Conservation (phyloP, 2,888 invertebrate genomes). For the Meteorus cinctellus region DNA sequence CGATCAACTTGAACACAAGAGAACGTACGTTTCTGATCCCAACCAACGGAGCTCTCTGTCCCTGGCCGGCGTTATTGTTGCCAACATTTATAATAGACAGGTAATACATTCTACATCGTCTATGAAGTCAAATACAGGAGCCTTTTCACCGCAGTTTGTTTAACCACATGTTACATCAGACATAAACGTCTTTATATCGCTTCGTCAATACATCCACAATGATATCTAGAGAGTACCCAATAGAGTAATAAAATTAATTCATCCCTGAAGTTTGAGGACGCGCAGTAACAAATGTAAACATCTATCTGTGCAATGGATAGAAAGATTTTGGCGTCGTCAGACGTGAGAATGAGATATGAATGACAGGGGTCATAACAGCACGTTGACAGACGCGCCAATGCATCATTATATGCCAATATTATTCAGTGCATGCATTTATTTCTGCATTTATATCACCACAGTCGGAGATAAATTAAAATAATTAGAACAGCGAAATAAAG, state of each 20-base stretch:
- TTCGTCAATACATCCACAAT: neutral
- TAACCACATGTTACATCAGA: neutral
- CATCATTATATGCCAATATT: constrained; percentile 19
- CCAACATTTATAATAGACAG: constrained; percentile 52
- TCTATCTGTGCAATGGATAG: neutral
- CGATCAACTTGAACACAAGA: constrained; percentile 9
- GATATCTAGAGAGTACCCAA: neutral
- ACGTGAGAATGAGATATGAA: constrained; percentile 15
- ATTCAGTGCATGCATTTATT: too few species aligned
- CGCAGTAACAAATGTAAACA: neutral
- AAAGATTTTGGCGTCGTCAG: neutral
- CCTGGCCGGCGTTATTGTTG: constrained; percentile 53
- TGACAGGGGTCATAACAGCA: constrained; percentile 35
- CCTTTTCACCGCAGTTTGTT: neutral
- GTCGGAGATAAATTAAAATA: neutral
- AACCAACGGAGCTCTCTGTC: constrained; percentile 42
- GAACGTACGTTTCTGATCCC: constrained; percentile 23
- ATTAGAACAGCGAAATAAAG: neutral
- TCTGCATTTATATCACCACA: too few species aligned
- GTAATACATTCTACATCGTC: constrained; percentile 38
- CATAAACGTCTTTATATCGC: neutral
- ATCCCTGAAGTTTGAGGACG: constrained; percentile 10
- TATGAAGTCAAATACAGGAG: neutral
- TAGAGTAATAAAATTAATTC: neutral
- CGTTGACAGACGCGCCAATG: constrained; percentile 8